These are phyloP conservation scores for Venustaconcha ellipsiformis DNA, from an alignment of 1,140 invertebrate species.

Conservation along the genomic window DNA sequence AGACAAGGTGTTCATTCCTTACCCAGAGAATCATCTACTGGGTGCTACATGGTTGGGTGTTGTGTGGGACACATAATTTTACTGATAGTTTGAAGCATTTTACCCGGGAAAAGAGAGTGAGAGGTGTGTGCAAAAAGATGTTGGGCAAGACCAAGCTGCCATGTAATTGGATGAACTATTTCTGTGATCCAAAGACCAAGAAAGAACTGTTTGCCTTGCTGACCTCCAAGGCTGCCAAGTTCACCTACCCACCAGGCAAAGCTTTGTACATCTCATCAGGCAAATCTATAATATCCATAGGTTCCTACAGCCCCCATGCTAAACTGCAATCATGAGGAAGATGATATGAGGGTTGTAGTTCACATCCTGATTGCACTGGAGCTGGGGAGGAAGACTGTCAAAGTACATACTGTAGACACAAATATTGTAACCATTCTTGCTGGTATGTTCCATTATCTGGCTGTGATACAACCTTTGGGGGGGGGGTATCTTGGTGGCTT, in stretches of 20 bases:
- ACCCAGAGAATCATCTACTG: too few relatives aligned
- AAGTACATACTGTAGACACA: neutral
- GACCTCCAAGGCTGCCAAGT: neutral
- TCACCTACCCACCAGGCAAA: neutral
- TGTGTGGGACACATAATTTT: constrained; percentile 1
- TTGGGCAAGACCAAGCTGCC: neutral
- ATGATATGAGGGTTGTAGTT: neutral
- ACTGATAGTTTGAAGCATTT: neutral
- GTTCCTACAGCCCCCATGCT: neutral
- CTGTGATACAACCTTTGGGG: neutral
- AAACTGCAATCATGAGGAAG: neutral
- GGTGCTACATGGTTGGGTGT: neutral
- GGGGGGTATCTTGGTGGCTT: neutral
- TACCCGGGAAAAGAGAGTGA: neutral
- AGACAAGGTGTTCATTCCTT: neutral
- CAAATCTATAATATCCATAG: neutral
- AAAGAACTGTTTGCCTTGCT: constrained; percentile 4
- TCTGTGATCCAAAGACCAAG: neutral
- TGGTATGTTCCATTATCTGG: neutral
- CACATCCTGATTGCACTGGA: neutral
- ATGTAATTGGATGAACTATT: neutral
- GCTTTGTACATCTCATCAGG: neutral
- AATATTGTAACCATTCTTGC: neutral
- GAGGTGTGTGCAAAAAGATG: too few relatives aligned
- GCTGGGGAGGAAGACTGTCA: neutral